These are phyloP conservation scores for Labeo catla DNA, from an alignment of 2,113 vertebrate species.

Conservation along the genomic window DNA sequence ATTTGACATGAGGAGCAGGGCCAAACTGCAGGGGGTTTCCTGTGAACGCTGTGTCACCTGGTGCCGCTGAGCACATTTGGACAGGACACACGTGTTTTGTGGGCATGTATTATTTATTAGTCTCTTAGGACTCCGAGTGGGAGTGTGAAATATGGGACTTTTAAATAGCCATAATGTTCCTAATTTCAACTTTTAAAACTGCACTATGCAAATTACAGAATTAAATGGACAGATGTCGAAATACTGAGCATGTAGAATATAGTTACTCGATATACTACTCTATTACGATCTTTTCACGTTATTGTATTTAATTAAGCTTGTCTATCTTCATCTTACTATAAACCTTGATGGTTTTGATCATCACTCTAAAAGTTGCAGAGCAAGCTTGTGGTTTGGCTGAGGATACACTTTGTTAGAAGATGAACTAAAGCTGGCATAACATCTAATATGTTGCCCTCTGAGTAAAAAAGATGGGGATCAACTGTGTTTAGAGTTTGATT, in stretches of 20 bases:
- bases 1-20: conserved; percentile 40
- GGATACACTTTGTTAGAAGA: background rate
- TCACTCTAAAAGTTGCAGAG: background rate
- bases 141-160: conserved; percentile 44
- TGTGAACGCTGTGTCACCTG: conserved; percentile 36
- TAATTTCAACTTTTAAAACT: conserved; percentile 28
- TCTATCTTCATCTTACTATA: background rate
- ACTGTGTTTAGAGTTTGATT: conserved; percentile 25
- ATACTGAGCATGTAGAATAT: background rate
- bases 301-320: background rate
- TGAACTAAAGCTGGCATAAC: conserved; percentile 21
- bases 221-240: conserved; percentile 12
- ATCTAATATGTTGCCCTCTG: conserved; percentile 16
- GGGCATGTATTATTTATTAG: conserved; percentile 46
- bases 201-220: background rate
- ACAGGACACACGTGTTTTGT: conserved; percentile 37
- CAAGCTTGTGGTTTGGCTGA: background rate
- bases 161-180: conserved; percentile 32
- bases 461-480: conserved; percentile 6
- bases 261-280: background rate
- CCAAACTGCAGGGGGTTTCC: conserved; percentile 45
- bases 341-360: background rate
- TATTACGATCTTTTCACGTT: background rate
- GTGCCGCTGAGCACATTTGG: conserved; percentile 27
- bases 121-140: conserved; percentile 22